Base-by-base conservation (phyloP, 2,113 vertebrate genomes). In the Australoheros scitulus region DNA sequence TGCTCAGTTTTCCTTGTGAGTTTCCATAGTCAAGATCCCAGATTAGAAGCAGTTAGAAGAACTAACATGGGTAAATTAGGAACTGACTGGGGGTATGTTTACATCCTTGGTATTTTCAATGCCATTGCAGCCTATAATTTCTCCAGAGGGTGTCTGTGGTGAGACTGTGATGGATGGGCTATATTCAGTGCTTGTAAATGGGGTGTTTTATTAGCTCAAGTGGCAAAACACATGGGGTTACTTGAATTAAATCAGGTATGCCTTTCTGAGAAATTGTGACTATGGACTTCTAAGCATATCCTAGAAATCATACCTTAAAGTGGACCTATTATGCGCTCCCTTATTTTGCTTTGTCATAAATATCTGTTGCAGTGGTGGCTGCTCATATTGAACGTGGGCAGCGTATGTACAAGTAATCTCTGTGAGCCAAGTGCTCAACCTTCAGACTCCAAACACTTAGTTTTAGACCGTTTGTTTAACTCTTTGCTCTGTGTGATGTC, bases 31-130 rank as follows among this genome's bases (percentile, higher is more conserved):
- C 75, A 60, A 75, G 68, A 52, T 91, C 92, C 93, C 88, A 92
- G 91, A 91, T 94, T 94, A 95, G 94, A 77, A 91, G 60, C 92
- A 87, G 89, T 92, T 90, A 88, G 82, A 86, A 85, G 89, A 93
- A 91, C 81, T 89, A 89, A 90, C 86, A 83, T 80, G 83, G 75
- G 90, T 83, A 80, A 84, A 90, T 94, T 76, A 81, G 84, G 78
- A 72, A 79, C 78, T 2, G 38, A 65, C 81, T 18, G 72, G 82
- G 86, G 87, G 83, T 88, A 83, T 91, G 84, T 94, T 94, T 92
- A 93, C 86, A 68, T 90, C 88, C 36, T 68, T 61, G 81, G 76
- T 87, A 88, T 91, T 90, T 84, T 83, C 79, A 88, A 82, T 88
- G 59, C 87, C 81, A 52, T 76, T 22, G 32, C 87, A 80, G 81